Evolutionary conservation across 2,797 vertebrate species (phyloP).

Genomic region (Helostoma temminkii): DNA sequence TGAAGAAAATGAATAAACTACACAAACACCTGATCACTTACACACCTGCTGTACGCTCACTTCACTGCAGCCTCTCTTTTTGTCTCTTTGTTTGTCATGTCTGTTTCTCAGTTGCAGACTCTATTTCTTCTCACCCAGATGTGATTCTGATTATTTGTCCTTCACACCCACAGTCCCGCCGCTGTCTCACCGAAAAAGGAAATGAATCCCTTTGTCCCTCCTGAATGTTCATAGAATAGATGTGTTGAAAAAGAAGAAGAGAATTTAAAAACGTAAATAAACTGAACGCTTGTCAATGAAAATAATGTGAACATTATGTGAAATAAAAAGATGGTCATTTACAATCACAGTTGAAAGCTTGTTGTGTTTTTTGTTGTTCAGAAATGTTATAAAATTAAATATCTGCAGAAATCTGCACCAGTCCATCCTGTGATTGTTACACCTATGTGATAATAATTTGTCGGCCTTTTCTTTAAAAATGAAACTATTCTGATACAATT

Average conservation of each 20-base stretch:
- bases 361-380: conserved; percentile 26
- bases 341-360: conserved; percentile 44
- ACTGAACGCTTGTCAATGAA: conserved; percentile 66
- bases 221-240: conserved; percentile 74
- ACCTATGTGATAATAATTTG: no score
- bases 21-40: conserved; percentile 51
- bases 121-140: conserved; percentile 18
- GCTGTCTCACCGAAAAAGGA: conserved; percentile 24
- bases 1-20: conserved; percentile 18
- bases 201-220: conserved; percentile 36
- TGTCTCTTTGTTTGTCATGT: conserved; percentile 33
- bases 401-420: no score
- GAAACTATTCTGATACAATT: no score
- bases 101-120: conserved; percentile 34
- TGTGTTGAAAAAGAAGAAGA: conserved; percentile 67
- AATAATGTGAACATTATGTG: conserved; percentile 76
- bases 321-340: conserved; percentile 79
- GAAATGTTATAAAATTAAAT: neutral
- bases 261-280: conserved; percentile 26
- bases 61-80: conserved; percentile 43
- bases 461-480: no score
- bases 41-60: conserved; percentile 59
- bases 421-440: no score
- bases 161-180: conserved; percentile 57
- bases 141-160: conserved; percentile 65